A percentile compares a stretch with the other conserved stretches of the same genome.
Evolutionary conservation across 2,797 vertebrate genomes (phyloP).

Genomic region (Anguilla obscura): DNA sequence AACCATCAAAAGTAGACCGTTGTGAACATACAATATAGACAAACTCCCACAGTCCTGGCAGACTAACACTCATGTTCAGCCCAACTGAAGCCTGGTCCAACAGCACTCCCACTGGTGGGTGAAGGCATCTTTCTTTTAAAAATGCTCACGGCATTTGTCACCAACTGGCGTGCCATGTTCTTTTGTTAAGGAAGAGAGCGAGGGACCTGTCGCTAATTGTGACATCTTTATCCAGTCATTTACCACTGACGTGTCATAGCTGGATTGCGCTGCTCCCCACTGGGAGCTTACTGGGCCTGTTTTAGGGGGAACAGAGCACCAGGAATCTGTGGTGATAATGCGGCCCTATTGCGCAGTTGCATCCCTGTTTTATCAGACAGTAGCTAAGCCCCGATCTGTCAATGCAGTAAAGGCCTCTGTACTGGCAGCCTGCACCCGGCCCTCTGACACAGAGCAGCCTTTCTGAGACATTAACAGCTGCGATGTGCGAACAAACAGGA

Average conservation of each 20-base stretch:
- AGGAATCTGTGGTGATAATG: conserved; percentile 74
- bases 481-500: conserved; percentile 83
- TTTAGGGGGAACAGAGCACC: conserved; percentile 67
- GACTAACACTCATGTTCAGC: not conserved
- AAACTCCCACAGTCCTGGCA: not conserved
- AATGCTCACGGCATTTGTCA: not conserved
- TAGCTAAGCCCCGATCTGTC: conserved; percentile 81
- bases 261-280: conserved; percentile 65
- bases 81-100: not conserved
- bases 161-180: conserved; percentile 45
- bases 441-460: conserved; percentile 75
- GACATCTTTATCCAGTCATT: conserved; percentile 74
- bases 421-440: conserved; percentile 80
- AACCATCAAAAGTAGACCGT: not conserved
- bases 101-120: not conserved
- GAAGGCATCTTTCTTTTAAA: not conserved
- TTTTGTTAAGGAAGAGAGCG: conserved; percentile 48
- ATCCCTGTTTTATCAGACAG: conserved; percentile 77
- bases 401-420: conserved; percentile 75
- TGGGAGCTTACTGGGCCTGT: conserved; percentile 50
- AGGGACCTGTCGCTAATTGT: conserved; percentile 56
- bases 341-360: conserved; percentile 80
- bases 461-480: conserved; percentile 80
- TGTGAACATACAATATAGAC: not conserved
- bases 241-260: conserved; percentile 65